A percentile compares a stretch with the other conserved stretches of the same genome.
Evolutionary conservation across 2,888 invertebrate genomes (phyloP).

Genomic region (Acrocyrtus sp.): DNA sequence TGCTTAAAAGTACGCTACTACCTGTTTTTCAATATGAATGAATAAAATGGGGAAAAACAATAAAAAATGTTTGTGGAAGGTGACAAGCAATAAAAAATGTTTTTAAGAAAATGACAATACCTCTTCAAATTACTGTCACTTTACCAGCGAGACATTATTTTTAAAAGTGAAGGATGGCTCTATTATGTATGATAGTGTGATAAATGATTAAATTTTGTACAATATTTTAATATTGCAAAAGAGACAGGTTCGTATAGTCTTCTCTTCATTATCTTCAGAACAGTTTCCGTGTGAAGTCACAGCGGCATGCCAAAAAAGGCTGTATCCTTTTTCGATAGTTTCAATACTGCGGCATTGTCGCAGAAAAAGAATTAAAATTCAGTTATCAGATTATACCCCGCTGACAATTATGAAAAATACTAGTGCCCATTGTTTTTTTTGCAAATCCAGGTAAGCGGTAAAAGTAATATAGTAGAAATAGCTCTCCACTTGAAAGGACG

Average conservation of each 20-base stretch:
- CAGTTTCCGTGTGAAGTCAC: neutral
- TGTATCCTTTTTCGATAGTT: no score
- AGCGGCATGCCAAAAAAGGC: neutral
- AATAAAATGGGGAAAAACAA: neutral
- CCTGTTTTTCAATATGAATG: neutral
- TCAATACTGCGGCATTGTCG: no score
- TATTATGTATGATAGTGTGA: neutral
- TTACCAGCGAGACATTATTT: no score
- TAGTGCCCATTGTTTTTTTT: neutral
- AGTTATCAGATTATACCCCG: neutral
- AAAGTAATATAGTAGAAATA: neutral
- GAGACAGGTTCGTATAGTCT: neutral
- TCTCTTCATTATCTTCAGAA: neutral
- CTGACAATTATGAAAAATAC: neutral
- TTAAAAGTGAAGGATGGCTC: neutral
- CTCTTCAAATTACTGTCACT: neutral
- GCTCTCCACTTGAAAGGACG: neutral
- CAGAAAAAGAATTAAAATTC: neutral
- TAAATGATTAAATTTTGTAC: constrained; percentile 4
- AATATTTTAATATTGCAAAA: no score
- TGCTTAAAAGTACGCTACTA: neutral
- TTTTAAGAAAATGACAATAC: neutral
- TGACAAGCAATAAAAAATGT: neutral
- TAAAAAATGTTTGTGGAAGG: neutral
- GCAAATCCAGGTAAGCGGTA: neutral